Evolutionary conservation across 2,888 invertebrate genomes (phyloP).

Genomic region (Dryocosmus kuriphilus): DNA sequence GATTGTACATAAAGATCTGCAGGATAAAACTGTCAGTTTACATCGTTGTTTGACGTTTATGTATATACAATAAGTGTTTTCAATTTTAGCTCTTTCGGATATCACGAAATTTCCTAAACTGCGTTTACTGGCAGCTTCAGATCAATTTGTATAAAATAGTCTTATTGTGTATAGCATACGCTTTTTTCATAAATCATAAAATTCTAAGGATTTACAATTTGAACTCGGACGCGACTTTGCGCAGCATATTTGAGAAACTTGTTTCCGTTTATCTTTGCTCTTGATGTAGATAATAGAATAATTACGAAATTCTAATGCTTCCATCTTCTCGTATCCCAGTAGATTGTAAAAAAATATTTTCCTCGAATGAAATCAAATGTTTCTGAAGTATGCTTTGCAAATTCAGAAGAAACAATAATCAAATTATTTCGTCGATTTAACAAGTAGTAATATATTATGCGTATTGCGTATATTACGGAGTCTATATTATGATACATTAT

Average conservation of each 20-base stretch:
- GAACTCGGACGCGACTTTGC: not conserved
- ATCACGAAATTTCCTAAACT: constrained; percentile 28
- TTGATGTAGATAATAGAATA: constrained; percentile 28
- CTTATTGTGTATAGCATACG: constrained; percentile 20
- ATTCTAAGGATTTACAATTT: not conserved
- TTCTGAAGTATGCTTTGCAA: constrained; percentile 48
- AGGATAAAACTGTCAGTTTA: constrained; percentile 54
- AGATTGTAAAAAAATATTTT: constrained; percentile 2
- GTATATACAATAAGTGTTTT: constrained; percentile 51
- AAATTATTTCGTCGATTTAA: constrained; percentile 50
- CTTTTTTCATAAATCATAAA: not conserved
- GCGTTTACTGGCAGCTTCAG: constrained; percentile 44
- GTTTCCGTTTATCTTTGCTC: constrained; percentile 3
- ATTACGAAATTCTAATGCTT: not conserved
- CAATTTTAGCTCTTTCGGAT: constrained; percentile 43
- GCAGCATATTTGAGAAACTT: constrained; percentile 28
- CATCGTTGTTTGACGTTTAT: constrained; percentile 59
- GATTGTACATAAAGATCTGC: constrained; percentile 49
- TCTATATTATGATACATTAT: constrained; percentile 19
- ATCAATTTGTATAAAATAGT: constrained; percentile 55
- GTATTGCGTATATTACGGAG: constrained; percentile 8
- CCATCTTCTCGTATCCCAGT: not conserved
- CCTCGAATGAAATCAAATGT: constrained; percentile 19
- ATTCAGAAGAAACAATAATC: constrained; percentile 58
- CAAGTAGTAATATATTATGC: constrained; percentile 36